Percentiles rank a stretch among this genome's conserved stretches.
Conservation (phyloP, 2,888 invertebrate species). For the Latheticus oryzae region DNA sequence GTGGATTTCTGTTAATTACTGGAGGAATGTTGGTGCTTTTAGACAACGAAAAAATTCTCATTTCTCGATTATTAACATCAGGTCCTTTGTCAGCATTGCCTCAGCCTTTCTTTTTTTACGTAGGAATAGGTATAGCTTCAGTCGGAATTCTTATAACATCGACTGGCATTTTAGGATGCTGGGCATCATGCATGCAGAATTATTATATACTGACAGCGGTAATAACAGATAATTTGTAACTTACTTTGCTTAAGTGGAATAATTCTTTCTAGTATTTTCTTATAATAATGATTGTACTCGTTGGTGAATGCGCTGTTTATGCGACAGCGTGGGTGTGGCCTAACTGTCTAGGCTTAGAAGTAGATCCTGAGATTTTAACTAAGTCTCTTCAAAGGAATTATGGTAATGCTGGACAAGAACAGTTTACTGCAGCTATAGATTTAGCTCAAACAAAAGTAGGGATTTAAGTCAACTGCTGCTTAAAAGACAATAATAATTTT, state of each 20-base stretch:
- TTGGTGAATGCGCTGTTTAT: conserved; percentile 79
- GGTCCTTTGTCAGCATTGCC: conserved; percentile 71
- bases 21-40: conserved; percentile 79
- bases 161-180: conserved; percentile 81
- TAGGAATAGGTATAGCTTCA: conserved; percentile 76
- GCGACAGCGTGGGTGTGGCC: conserved; percentile 81
- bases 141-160: conserved; percentile 77
- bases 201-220: conserved; percentile 79
- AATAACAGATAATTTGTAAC: conserved; percentile 60
- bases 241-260: conserved; percentile 4
- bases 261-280: conserved; percentile 74
- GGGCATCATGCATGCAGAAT: conserved; percentile 82
- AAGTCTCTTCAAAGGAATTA: conserved; percentile 81
- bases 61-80: conserved; percentile 78
- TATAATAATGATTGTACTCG: conserved; percentile 73
- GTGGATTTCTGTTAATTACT: conserved; percentile 78
- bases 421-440: conserved; percentile 85
- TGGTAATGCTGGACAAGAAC: conserved; percentile 79
- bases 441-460: conserved; percentile 75
- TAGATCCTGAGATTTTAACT: conserved; percentile 75
- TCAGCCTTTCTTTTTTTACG: conserved; percentile 82
- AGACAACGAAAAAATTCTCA: conserved; percentile 76
- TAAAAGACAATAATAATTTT: too few relatives aligned
- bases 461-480: background rate
- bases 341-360: conserved; percentile 78